Evolutionary conservation across 1,140 invertebrate species (phyloP).

Genomic region (Akabosia matsudoensis): DNA sequence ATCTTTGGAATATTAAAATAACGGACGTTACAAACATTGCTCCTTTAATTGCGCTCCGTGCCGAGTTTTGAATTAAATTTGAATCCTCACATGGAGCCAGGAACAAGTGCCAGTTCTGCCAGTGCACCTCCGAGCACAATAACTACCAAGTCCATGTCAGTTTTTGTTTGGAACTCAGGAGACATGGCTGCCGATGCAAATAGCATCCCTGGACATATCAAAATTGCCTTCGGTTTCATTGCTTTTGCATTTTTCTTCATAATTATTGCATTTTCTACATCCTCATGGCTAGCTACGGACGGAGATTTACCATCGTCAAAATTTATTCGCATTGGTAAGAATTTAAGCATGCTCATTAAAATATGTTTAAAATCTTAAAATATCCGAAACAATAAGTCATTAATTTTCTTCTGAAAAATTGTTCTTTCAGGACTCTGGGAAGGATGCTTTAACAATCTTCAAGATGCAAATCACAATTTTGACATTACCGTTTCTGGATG

Average conservation of each 20-base stretch:
- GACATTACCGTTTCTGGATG: constrained; percentile 75
- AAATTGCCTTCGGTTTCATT: constrained; percentile 64
- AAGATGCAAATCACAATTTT: constrained; percentile 74
- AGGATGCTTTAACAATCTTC: constrained; percentile 80
- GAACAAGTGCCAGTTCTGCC: constrained; percentile 29
- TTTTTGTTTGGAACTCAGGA: constrained; percentile 44
- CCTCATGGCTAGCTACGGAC: constrained; percentile 88
- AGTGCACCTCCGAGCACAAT: constrained; percentile 30
- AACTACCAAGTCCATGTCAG: constrained; percentile 40
- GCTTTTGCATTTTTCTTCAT: constrained; percentile 68
- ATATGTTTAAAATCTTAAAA: neutral
- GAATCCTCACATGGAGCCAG: constrained; percentile 29
- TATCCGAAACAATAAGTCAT: too few relatives aligned
- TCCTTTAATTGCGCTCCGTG: too few relatives aligned
- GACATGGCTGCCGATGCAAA: constrained; percentile 22
- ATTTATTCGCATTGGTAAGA: constrained; percentile 75
- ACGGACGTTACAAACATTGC: too few relatives aligned
- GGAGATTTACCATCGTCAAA: constrained; percentile 71
- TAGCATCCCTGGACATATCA: neutral
- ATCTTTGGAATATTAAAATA: too few relatives aligned
- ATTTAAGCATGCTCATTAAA: neutral
- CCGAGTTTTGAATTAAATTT: too few relatives aligned
- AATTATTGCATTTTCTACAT: constrained; percentile 82
- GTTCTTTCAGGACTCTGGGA: constrained; percentile 79
- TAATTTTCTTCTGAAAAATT: constrained; percentile 1